Evolutionary conservation across 2,113 vertebrate species (phyloP), one percentile per base, ranked within the genome.

Genomic region (Carlito syrichta): DNA sequence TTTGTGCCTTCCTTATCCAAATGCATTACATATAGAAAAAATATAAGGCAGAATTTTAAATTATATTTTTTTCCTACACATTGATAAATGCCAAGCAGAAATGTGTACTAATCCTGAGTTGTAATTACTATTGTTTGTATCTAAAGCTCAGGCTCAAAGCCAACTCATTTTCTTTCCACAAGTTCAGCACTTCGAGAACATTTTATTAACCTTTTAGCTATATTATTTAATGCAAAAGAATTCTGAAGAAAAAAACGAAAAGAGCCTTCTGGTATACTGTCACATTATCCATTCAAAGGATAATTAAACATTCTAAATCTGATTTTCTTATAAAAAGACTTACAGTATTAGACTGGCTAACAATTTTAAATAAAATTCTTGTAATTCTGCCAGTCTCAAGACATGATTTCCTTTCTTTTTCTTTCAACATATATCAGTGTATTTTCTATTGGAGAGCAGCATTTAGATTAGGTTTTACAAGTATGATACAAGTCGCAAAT

Each of bases 401-500:
- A 86, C 43, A 89, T 9, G 27, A 86, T 63, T 94, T 89, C 40
- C n/a, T 86, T 83, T 63, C 30, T 56, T 50, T 69, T 54, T 71
- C 54, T 62, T 50, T 85, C n/a, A 96, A 95, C 40, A 89, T 22
- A 45, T 87, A 79, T 50, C 32, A 60, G 43, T 79, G 78, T 87
- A 43, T 82, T 97, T 91, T 68, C 73, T 86, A 81, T 32, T 78
- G 30, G 89, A 92, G 40, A 88, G 43, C 20, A 94, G 43, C 74
- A 48, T 94, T 97, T 95, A 78, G 52, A 94, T 95, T 56, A 93
- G 86, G 74, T 95, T 97, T 96, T 71, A 62, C 94, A 98, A 91
- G 76, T 58, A 77, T 9, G 83, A 95, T 91, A 56, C 91, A 88
- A 97, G 82, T 93, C 54, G 54, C 83, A 96, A 95, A 95, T 69